phyloP scores from a whole-genome alignment of 2,113 vertebrate species.

The Gymnobelideus leadbeateri region DNA sequence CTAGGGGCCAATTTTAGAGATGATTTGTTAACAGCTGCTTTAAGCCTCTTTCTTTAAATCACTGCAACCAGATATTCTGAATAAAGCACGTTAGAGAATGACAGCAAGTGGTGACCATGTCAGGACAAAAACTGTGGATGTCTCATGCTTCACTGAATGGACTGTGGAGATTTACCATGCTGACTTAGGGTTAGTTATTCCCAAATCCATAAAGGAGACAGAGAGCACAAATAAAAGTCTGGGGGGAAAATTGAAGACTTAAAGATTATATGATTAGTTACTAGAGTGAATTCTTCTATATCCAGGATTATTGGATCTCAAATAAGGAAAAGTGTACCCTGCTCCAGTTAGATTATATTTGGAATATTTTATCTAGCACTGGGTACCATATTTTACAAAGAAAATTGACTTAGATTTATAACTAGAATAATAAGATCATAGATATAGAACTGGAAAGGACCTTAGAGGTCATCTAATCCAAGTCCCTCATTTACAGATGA shows the following conservation, averaged over 20 bases:
- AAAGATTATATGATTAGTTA: neutral
- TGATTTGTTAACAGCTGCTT: conserved; percentile 8
- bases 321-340: neutral
- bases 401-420: neutral
- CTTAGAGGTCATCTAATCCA: neutral
- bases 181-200: neutral
- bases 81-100: conserved; percentile 14
- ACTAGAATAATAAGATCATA: neutral
- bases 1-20: neutral
- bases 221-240: neutral
- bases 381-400: neutral
- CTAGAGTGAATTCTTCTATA: neutral
- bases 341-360: neutral
- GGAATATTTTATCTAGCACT: neutral
- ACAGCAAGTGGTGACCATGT: neutral
- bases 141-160: conserved; percentile 3
- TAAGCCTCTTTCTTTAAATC: neutral
- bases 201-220: conserved; percentile 7
- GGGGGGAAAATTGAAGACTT: neutral
- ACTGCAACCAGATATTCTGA: conserved; percentile 44
- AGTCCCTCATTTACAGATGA: neutral
- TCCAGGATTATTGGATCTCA: neutral
- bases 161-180: neutral
- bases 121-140: neutral
- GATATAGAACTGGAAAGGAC: neutral